phyloP scores from a whole-genome alignment of 2,113 vertebrate species.

The Xiphorhynchus elegans region DNA sequence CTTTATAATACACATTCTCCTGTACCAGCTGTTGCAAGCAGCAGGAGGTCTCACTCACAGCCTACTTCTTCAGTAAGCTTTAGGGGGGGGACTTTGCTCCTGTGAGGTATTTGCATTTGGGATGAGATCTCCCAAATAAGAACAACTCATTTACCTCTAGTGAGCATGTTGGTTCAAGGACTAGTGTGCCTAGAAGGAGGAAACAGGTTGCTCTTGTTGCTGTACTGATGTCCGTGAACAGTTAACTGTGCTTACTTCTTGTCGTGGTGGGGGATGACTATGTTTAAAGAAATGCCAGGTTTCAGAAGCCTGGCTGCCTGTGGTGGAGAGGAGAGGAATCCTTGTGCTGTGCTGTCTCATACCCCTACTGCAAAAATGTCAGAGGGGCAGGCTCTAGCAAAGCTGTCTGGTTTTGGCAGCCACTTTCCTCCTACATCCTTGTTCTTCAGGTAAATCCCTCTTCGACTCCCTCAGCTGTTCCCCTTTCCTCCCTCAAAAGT shows the following conservation, averaged over 20 bases:
- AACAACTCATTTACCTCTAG: background rate
- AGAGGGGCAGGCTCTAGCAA: constrained; percentile 9
- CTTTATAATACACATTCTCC: background rate
- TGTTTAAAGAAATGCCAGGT: background rate
- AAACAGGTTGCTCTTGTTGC: background rate
- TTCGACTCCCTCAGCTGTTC: background rate
- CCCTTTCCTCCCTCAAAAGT: constrained; percentile 51
- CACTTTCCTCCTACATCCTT: constrained; percentile 46
- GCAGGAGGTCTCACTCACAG: background rate
- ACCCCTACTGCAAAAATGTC: constrained; percentile 6
- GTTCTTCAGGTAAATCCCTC: constrained; percentile 69
- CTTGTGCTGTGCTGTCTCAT: background rate
- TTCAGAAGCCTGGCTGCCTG: background rate
- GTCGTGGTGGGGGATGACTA: background rate
- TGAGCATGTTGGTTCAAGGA: background rate
- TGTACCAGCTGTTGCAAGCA: constrained; percentile 8
- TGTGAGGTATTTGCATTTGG: constrained; percentile 25
- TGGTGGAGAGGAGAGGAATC: background rate
- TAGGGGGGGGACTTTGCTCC: background rate
- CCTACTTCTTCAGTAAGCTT: constrained; percentile 1
- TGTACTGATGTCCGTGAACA: background rate
- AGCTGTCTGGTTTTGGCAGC: constrained; percentile 44
- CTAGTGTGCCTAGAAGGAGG: background rate
- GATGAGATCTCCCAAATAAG: background rate
- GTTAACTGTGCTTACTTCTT: background rate